Evolutionary conservation across 2,888 invertebrate species (phyloP).

Genomic region (Halictus ligatus): DNA sequence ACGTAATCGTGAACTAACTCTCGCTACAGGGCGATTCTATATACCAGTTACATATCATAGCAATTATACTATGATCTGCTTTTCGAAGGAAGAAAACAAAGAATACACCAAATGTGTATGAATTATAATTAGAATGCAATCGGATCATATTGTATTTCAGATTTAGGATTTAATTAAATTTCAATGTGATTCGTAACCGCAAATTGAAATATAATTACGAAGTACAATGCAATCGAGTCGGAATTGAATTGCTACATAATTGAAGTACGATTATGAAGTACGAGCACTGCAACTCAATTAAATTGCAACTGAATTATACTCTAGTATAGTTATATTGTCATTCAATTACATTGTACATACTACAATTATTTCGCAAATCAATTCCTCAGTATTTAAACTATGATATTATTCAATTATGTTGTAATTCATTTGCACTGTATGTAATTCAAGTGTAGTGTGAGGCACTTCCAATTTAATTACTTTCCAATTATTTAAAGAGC

Average conservation of each 20-base stretch:
- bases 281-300: constrained; percentile 2
- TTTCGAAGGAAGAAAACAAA: not conserved
- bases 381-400: not conserved
- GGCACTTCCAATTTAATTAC: not conserved
- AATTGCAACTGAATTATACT: not conserved
- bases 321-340: not conserved
- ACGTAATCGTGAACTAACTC: not conserved
- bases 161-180: not conserved
- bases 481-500: not conserved
- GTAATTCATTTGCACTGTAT: not conserved
- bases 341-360: not conserved
- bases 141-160: not conserved
- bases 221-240: not conserved
- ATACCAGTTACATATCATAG: not conserved
- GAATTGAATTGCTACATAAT: not conserved
- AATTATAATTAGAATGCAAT: not conserved
- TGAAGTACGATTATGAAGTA: no score
- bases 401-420: not conserved
- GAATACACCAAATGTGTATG: not conserved
- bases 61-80: not conserved
- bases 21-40: not conserved
- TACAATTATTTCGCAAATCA: not conserved
- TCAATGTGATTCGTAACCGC: not conserved
- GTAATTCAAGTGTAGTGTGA: not conserved
- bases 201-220: not conserved